A percentile compares a stretch with the other conserved stretches of the same genome.
Evolutionary conservation across 2,888 invertebrate species (phyloP).

Genomic region (Tanypteryx hageni): DNA sequence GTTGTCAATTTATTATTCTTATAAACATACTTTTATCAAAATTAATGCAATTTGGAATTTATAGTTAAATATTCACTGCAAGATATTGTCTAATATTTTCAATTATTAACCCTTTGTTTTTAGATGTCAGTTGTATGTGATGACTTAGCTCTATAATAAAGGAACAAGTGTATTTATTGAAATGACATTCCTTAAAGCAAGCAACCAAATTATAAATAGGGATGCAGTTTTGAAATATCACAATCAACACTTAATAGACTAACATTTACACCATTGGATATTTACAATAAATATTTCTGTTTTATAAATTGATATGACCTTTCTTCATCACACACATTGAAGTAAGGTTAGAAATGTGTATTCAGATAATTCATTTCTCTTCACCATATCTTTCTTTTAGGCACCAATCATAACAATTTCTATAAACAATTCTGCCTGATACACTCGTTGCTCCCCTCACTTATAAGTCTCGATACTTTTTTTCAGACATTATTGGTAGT

Average conservation of each 20-base stretch:
- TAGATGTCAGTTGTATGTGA: neutral
- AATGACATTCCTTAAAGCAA: conserved; percentile 48
- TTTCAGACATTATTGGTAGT: conserved; percentile 45
- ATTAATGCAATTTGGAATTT: conserved; percentile 57
- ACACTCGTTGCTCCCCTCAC: neutral
- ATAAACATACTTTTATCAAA: conserved; percentile 58
- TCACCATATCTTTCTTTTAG: conserved; percentile 48
- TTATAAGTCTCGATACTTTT: conserved; percentile 30
- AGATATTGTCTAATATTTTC: conserved; percentile 54
- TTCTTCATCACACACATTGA: conserved; percentile 37
- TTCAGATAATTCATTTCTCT: conserved; percentile 39
- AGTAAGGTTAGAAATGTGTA: conserved; percentile 50
- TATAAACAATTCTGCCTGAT: conserved; percentile 41
- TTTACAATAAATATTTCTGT: conserved; percentile 61
- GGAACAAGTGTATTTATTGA: conserved; percentile 44
- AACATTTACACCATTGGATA: conserved; percentile 60
- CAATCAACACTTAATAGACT: conserved; percentile 62
- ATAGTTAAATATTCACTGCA: conserved; percentile 25
- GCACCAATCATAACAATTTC: conserved; percentile 61
- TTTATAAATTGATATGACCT: conserved; percentile 61
- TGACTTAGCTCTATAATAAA: conserved; percentile 41
- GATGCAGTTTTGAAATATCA: conserved; percentile 56
- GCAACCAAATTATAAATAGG: conserved; percentile 46
- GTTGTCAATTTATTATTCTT: neutral
- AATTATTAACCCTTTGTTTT: neutral